Evolutionary conservation across 2,113 vertebrate species (phyloP).

Genomic region (Rutilus rutilus): DNA sequence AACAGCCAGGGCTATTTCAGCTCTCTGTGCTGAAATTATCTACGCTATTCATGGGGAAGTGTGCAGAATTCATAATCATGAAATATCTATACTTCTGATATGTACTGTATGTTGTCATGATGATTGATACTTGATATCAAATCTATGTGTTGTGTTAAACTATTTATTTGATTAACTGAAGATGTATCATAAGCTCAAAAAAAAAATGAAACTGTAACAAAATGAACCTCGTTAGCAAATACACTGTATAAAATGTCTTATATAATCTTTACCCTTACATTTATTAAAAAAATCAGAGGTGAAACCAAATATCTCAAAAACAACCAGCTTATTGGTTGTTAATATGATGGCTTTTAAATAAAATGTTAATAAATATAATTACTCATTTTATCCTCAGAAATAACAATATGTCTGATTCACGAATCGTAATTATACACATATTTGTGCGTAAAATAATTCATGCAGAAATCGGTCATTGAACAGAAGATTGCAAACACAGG

Average conservation of each 20-base stretch:
- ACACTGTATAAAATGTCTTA: not conserved
- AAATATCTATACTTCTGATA: not conserved
- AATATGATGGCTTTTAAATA: not conserved
- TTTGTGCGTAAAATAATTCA: not conserved
- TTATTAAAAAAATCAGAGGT: not conserved
- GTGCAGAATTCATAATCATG: not conserved
- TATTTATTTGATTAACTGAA: not conserved
- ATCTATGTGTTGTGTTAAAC: not conserved
- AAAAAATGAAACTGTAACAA: not conserved
- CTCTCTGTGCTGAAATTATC: not conserved
- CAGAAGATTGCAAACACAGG: no score
- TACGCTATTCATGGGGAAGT: not conserved
- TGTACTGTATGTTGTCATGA: not conserved
- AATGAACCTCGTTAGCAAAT: not conserved
- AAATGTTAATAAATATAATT: not conserved
- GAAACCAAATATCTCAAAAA: not conserved
- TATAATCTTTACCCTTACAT: not conserved
- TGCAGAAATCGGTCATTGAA: not conserved
- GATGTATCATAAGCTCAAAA: not conserved
- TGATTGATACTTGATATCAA: not conserved
- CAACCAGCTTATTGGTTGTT: not conserved
- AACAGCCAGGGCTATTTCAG: not conserved
- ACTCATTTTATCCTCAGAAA: no score
- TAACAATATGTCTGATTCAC: no score
- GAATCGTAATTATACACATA: no score